Percentiles rank a stretch among this genome's conserved stretches.
These are phyloP conservation scores for Chironomus tentans DNA, from an alignment of 2,888 invertebrate species.

Conservation along the genomic window DNA sequence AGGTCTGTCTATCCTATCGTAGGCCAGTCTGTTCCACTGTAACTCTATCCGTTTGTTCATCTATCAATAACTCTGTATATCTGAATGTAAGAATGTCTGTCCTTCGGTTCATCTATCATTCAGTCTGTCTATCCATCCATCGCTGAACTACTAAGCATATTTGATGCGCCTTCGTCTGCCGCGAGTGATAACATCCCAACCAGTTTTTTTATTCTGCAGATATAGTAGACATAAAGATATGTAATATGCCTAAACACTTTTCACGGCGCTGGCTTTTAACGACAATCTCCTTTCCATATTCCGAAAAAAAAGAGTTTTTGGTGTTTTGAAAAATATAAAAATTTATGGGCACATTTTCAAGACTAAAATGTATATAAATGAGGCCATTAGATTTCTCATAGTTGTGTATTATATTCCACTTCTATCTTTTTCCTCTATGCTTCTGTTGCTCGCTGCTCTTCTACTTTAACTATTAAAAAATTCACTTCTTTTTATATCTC, in stretches of 20 bases:
- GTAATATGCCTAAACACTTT: not conserved
- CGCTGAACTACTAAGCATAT: too few species aligned
- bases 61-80: too few species aligned
- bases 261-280: not conserved
- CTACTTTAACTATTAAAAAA: not conserved
- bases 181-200: too few species aligned
- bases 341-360: constrained; percentile 19
- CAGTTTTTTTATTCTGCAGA: not conserved
- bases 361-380: constrained; percentile 12
- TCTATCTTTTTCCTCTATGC: too few species aligned
- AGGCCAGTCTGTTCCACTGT: too few species aligned
- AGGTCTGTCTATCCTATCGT: too few species aligned
- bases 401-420: not conserved
- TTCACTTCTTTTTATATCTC: not conserved
- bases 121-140: too few species aligned
- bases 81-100: too few species aligned
- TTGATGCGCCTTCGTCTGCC: too few species aligned
- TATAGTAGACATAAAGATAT: not conserved
- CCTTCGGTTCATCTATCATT: too few species aligned
- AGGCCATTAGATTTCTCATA: constrained; percentile 24
- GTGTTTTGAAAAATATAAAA: constrained; percentile 14
- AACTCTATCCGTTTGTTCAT: too few species aligned
- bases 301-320: not conserved
- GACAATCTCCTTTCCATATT: not conserved
- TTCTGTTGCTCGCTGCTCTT: not conserved